Evolutionary conservation across 2,113 vertebrate genomes (phyloP).

Genomic region (Fulmarus glacialis): DNA sequence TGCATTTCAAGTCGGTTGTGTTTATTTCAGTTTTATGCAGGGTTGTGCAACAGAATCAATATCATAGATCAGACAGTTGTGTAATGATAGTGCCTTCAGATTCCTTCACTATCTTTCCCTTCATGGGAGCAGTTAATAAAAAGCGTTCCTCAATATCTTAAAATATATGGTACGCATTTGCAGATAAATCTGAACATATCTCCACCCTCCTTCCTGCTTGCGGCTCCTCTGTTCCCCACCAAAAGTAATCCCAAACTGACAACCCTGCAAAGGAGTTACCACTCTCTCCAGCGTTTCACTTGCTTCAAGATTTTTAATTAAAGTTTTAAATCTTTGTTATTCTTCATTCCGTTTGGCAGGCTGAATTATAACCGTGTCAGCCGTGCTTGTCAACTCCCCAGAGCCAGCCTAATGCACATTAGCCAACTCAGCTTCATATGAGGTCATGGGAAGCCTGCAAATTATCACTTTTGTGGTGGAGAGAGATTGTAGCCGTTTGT

Average conservation of each 20-base stretch:
- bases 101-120: slow-evolving; percentile 25
- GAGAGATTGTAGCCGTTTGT: neutral
- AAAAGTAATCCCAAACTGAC: slow-evolving; percentile 37
- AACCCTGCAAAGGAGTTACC: slow-evolving; percentile 21
- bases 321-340: slow-evolving; percentile 42
- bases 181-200: slow-evolving; percentile 9
- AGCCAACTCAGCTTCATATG: slow-evolving; percentile 37
- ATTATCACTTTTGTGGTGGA: slow-evolving; percentile 31
- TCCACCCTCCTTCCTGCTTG: neutral
- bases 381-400: neutral
- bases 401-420: slow-evolving; percentile 1
- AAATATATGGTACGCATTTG: neutral
- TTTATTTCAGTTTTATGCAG: slow-evolving; percentile 24
- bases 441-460: slow-evolving; percentile 58
- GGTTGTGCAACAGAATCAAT: slow-evolving; percentile 5
- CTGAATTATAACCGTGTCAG: slow-evolving; percentile 46
- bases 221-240: neutral
- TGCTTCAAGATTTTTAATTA: slow-evolving; percentile 44
- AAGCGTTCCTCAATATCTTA: neutral
- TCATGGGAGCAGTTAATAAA: slow-evolving; percentile 33
- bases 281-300: neutral
- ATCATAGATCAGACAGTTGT: neutral
- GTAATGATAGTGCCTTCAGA: slow-evolving; percentile 14
- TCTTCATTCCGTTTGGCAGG: neutral
- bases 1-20: neutral